Evolutionary conservation across 2,113 vertebrate species (phyloP), one percentile per base, ranked within the genome.

Genomic region (Bubalus kerabau): DNA sequence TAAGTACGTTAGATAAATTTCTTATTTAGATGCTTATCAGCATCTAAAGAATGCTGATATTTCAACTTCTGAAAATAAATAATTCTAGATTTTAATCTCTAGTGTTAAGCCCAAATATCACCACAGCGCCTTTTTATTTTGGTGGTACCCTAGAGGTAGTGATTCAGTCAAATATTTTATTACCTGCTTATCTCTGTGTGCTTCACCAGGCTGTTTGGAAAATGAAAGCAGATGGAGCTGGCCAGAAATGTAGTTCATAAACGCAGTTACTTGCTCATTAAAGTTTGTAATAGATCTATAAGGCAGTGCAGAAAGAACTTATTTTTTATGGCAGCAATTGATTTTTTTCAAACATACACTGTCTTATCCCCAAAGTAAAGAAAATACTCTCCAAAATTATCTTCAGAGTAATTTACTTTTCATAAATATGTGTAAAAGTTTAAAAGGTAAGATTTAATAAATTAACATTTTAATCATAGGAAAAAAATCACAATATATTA

Each of bases 181-280:
- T 62, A 96, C 64, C 82, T 97, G 83, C n/a, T 98, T 97, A 97
- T 16, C 50, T 94, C 54, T 96, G 91, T 91, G 97, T 93, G 46
- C 67, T 97, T 95, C 95, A 36, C 54, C 54, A 98, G 83, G 3
- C 40, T 94, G 19, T 28, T 94, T 92, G 16, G 81, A 60, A 98
- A 98, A 97, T 88, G 54, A 91, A 76, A 76, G 50, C 91, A 90
- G 78, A 43, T 94, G 91, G 81, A 97, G 60, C 71, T 98, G 64
- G 64, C 13, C 32, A 95, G 87, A 97, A 97, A 98, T 94, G 93
- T 56, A 83, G 54, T 62, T 95, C 87, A 50, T 62, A 71, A 95
- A 95, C 1, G 16, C 13, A 93, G 92, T 74, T 91, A 67, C 82
- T 95, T 94, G 89, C 13, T 12, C 95, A 50, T 95, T 89, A 95